phyloP scores from a whole-genome alignment of 1,140 invertebrate genomes.

The Spodoptera litura region DNA sequence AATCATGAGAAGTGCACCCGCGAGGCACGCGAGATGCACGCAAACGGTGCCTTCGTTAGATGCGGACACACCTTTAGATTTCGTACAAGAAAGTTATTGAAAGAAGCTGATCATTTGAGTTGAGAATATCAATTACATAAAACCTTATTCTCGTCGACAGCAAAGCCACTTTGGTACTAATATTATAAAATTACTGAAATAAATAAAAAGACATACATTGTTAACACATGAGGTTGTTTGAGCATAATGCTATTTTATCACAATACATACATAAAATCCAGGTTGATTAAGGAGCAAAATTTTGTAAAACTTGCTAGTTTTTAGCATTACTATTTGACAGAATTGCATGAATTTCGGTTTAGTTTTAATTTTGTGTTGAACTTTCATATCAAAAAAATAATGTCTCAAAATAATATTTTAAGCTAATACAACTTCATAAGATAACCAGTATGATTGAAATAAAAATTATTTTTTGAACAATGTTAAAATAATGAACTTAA shows the following conservation, averaged over 20 bases:
- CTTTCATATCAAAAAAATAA: neutral
- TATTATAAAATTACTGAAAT: slow-evolving; percentile 35
- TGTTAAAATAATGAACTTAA: slow-evolving; percentile 12
- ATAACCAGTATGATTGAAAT: neutral
- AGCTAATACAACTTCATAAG: neutral
- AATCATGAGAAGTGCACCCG: no score
- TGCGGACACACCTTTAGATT: no score
- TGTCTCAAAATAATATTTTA: neutral
- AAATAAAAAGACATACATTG: slow-evolving; percentile 40
- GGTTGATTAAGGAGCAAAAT: slow-evolving; percentile 3
- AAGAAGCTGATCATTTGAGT: slow-evolving; percentile 45
- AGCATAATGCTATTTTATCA: slow-evolving; percentile 31
- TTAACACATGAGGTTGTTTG: slow-evolving; percentile 41
- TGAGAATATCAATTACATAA: slow-evolving; percentile 36
- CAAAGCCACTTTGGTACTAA: slow-evolving; percentile 12
- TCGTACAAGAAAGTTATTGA: neutral
- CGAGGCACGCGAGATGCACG: no score
- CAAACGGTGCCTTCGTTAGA: no score
- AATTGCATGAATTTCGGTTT: no score
- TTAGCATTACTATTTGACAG: neutral
- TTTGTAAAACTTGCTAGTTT: neutral
- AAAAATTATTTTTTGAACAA: neutral
- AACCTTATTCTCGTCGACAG: slow-evolving; percentile 19
- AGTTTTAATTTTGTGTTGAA: slow-evolving; percentile 14
- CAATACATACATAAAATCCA: slow-evolving; percentile 42